Evolutionary conservation across 2,797 vertebrate species (phyloP), one percentile per base, ranked within the genome.

Genomic region (Anguilla anguilla): DNA sequence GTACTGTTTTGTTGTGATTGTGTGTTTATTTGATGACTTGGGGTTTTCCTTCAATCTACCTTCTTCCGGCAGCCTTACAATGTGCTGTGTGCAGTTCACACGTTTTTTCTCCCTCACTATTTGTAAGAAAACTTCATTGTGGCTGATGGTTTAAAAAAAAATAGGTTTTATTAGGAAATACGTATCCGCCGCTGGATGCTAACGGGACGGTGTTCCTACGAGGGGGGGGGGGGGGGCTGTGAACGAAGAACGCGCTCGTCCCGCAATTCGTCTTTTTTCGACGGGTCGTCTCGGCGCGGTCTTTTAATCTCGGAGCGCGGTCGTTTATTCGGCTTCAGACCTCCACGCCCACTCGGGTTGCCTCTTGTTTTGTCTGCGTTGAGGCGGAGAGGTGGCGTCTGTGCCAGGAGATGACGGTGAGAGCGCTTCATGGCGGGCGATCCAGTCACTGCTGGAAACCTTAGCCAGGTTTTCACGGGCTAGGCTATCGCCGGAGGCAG

Each of bases 381-480:
- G 22, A 5, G 51, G 22, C 22, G 5, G 77, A 49, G 77, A 0
- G 49, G 43, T 0, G 19, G 7, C n/a, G 19, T 49, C 22, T 81
- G 3, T 7, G 6, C 17, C 39, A 3, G 43, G 17, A 81, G 25
- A 46, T n/a, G 39, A 81, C 10, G 72, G 72, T 81, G 15, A 81
- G 77, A 49, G 7, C 49, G 2, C n/a, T 81, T 43, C 25, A 19
- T 92, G 85, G 90, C 91, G 92, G 91, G 90, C 89, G 91, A 91
- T 86, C 88, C 93, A 90, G 91, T 92, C 88, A 89, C 87, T 49
- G 13, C n/a, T 31, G 13, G 84, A 91, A 92, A 39, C 64, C 83
- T 79, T 64, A 84, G 85, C 89, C 90, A 88, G 84, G 79, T 92
- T 92, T 86, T 81, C 61, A 89, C 15, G 84, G 87, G 86, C 87